Evolutionary conservation across 2,797 vertebrate species (phyloP).

Genomic region (Phyllotis vaccarum): DNA sequence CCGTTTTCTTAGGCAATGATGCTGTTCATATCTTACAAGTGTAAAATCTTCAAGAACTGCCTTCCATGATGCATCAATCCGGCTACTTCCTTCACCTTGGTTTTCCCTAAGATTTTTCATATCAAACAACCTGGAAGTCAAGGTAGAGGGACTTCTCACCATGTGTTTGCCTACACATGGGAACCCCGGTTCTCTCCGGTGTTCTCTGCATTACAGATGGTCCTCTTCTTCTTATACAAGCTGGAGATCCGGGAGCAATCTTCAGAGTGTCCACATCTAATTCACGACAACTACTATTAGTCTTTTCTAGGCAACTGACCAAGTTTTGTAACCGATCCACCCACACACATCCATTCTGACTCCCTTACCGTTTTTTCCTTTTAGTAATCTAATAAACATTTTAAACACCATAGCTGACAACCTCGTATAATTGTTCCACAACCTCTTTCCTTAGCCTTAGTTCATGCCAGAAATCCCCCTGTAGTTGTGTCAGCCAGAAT

Average conservation of each 20-base stretch:
- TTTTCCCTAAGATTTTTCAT: not conserved
- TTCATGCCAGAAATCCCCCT: not conserved
- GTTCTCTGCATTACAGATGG: not conserved
- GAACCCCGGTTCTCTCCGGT: not conserved
- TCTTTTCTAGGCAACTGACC: constrained; percentile 19
- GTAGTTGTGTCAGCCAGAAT: not conserved
- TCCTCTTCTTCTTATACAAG: not conserved
- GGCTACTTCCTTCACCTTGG: not conserved
- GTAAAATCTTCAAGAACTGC: not conserved
- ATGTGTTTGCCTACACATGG: not conserved
- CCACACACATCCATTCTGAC: constrained; percentile 1
- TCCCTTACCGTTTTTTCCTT: not conserved
- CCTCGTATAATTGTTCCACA: not conserved
- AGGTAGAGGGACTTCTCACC: not conserved
- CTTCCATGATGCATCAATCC: not conserved
- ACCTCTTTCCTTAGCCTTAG: not conserved
- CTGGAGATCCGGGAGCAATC: constrained; percentile 25
- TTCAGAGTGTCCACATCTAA: constrained; percentile 28
- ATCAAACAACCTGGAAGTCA: not conserved
- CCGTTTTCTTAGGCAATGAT: not conserved
- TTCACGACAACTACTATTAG: constrained; percentile 8
- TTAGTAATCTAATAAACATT: constrained; percentile 11
- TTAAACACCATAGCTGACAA: not conserved
- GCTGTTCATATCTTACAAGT: not conserved
- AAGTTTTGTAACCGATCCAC: not conserved